These are phyloP conservation scores for Teleogryllus oceanicus DNA, from an alignment of 2,888 invertebrate species.

Conservation along the genomic window DNA sequence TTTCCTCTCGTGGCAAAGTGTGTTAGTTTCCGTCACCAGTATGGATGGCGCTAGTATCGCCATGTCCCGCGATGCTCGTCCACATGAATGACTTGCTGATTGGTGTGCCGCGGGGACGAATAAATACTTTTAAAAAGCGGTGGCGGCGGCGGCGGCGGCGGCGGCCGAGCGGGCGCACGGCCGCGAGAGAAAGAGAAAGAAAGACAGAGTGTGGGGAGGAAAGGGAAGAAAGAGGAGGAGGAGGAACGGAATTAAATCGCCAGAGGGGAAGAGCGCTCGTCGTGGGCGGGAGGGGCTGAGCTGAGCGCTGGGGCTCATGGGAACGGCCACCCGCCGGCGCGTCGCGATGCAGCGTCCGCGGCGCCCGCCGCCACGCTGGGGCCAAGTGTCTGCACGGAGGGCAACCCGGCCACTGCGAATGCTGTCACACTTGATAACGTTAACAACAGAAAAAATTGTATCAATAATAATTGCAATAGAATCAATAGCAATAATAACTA, in stretches of 20 bases:
- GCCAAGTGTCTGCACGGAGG: no score
- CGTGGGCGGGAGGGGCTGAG: neutral
- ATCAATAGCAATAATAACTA: no score
- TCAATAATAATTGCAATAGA: no score
- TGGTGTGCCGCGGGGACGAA: conserved; percentile 26
- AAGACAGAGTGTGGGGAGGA: neutral
- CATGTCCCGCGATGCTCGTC: conserved; percentile 24
- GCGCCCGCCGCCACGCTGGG: no score
- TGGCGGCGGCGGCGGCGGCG: neutral
- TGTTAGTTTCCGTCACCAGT: conserved; percentile 26
- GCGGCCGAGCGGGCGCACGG: neutral
- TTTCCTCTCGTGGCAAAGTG: conserved; percentile 22
- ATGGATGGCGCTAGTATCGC: conserved; percentile 12
- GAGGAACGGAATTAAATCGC: neutral
- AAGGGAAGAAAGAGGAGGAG: neutral
- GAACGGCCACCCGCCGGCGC: neutral
- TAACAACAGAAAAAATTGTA: no score
- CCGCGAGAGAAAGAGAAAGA: neutral
- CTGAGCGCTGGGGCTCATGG: neutral
- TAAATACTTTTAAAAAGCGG: conserved; percentile 20
- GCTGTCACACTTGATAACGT: no score
- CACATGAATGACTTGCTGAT: conserved; percentile 30
- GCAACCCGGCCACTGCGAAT: no score
- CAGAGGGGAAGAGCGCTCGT: neutral
- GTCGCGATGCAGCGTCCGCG: no score